Percentiles rank a stretch among this genome's conserved stretches.
These are phyloP conservation scores for Paradisaea rubra DNA, from an alignment of 2,113 vertebrate genomes.

Conservation along the genomic window DNA sequence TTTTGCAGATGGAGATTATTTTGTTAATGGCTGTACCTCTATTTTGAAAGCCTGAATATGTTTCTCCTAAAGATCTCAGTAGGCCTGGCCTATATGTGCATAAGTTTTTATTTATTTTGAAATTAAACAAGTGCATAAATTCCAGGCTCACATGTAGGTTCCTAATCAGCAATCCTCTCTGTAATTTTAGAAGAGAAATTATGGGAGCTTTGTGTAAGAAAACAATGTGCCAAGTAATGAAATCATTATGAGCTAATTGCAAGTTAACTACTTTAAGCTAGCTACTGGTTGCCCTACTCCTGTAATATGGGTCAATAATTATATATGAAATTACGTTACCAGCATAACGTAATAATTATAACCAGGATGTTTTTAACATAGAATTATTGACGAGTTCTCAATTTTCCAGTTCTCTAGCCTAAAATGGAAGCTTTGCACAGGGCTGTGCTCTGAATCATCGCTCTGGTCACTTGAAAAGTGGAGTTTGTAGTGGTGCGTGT, in stretches of 20 bases:
- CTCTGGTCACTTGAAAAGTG: not conserved
- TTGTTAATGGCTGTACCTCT: slow-evolving; percentile 40
- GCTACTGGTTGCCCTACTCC: not conserved
- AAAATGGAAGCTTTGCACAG: not conserved
- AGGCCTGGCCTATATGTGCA: slow-evolving; percentile 61
- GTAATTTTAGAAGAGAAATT: slow-evolving; percentile 38
- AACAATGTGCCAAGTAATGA: slow-evolving; percentile 34
- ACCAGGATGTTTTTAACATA: not conserved
- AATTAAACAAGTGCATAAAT: slow-evolving; percentile 61
- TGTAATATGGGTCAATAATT: slow-evolving; percentile 7
- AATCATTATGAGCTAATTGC: slow-evolving; percentile 36
- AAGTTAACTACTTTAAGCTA: slow-evolving; percentile 9
- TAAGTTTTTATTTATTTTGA: slow-evolving; percentile 51
- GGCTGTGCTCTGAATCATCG: not conserved
- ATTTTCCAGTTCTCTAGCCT: not conserved
- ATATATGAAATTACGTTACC: not conserved
- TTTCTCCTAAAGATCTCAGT: slow-evolving; percentile 40
- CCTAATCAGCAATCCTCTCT: slow-evolving; percentile 45
- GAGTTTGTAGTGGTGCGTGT: not conserved
- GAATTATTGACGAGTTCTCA: not conserved
- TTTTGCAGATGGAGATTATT: slow-evolving; percentile 22
- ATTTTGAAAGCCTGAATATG: slow-evolving; percentile 36
- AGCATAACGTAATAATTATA: slow-evolving; percentile 4
- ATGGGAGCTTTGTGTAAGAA: slow-evolving; percentile 20
- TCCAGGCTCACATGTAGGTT: slow-evolving; percentile 33